Percentiles rank a stretch among this genome's conserved stretches.
Conservation (phyloP, 2,888 invertebrate genomes). For the Trissolcus japonicus region DNA sequence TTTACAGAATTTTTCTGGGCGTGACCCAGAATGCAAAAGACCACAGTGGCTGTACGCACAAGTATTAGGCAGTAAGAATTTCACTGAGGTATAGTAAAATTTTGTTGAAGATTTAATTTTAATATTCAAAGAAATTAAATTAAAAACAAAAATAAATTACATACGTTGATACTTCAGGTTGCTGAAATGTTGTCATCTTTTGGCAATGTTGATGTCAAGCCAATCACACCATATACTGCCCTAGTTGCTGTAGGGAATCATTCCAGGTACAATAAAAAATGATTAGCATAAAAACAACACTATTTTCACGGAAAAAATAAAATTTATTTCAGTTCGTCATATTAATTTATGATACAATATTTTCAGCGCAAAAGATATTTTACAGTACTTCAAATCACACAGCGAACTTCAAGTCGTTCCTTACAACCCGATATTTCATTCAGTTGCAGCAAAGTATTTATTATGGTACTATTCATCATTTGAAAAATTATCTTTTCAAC, state of each 20-base stretch:
- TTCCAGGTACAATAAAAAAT: slow-evolving; percentile 77
- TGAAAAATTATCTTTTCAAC: no score
- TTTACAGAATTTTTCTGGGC: slow-evolving; percentile 77
- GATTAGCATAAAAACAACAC: background rate
- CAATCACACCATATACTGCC: slow-evolving; percentile 77
- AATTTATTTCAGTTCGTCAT: background rate
- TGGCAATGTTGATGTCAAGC: slow-evolving; percentile 82
- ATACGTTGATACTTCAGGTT: slow-evolving; percentile 74
- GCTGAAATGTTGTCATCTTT: slow-evolving; percentile 79
- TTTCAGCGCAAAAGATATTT: slow-evolving; percentile 36
- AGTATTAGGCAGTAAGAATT: slow-evolving; percentile 59
- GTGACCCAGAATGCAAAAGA: slow-evolving; percentile 77
- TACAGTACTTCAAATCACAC: slow-evolving; percentile 26
- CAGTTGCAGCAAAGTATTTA: slow-evolving; percentile 1
- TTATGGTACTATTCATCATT: no score
- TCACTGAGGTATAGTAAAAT: slow-evolving; percentile 56
- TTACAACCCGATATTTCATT: slow-evolving; percentile 43
- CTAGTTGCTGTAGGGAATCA: slow-evolving; percentile 81
- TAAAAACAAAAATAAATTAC: no score
- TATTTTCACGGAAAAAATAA: no score
- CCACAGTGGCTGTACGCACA: slow-evolving; percentile 78
- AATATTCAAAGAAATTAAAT: background rate
- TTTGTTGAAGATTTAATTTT: background rate
- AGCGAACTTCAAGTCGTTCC: slow-evolving; percentile 20
- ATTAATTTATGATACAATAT: background rate